Conservation (phyloP, 1,140 invertebrate genomes). For the Ceratina australensis region DNA sequence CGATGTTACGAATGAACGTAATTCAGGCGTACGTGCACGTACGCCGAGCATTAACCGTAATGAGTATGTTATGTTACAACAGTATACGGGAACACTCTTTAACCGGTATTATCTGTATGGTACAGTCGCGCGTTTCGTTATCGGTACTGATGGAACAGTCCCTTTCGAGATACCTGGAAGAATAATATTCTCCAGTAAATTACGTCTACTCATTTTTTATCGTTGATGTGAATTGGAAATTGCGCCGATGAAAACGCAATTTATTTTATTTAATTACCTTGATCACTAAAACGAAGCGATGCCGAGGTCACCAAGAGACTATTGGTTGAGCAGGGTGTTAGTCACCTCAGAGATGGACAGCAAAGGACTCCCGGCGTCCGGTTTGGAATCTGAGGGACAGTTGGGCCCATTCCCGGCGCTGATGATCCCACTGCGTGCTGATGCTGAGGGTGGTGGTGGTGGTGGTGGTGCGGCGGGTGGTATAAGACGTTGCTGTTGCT, state of each 20-base stretch:
- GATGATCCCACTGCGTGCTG: constrained; percentile 73
- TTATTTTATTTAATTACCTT: constrained; percentile 50
- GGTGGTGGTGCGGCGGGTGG: constrained; percentile 67
- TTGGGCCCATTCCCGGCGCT: constrained; percentile 71
- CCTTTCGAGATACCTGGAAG: constrained; percentile 52
- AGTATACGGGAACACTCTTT: constrained; percentile 65
- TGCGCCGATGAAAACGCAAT: too few species aligned
- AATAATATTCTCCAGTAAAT: constrained; percentile 2
- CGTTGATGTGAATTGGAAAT: too few species aligned
- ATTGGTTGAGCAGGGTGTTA: constrained; percentile 88
- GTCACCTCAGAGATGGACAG: constrained; percentile 91
- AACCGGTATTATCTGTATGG: constrained; percentile 71
- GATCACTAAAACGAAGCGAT: constrained; percentile 54
- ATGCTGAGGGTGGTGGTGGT: constrained; percentile 49
- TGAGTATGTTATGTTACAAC: constrained; percentile 75
- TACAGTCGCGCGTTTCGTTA: constrained; percentile 66
- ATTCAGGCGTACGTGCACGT: constrained; percentile 33
- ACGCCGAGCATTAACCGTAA: constrained; percentile 67
- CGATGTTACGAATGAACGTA: constrained; percentile 30
- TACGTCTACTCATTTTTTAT: too few species aligned
- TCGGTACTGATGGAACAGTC: constrained; percentile 39
- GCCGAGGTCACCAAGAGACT: constrained; percentile 64
- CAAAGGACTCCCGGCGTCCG: constrained; percentile 87
- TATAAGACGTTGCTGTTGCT: constrained; percentile 74
- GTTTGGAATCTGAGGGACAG: constrained; percentile 81